A percentile compares a stretch with the other conserved stretches of the same genome.
Conservation (phyloP, 2,888 invertebrate genomes). For the Scrobipalpa atriplicella region DNA sequence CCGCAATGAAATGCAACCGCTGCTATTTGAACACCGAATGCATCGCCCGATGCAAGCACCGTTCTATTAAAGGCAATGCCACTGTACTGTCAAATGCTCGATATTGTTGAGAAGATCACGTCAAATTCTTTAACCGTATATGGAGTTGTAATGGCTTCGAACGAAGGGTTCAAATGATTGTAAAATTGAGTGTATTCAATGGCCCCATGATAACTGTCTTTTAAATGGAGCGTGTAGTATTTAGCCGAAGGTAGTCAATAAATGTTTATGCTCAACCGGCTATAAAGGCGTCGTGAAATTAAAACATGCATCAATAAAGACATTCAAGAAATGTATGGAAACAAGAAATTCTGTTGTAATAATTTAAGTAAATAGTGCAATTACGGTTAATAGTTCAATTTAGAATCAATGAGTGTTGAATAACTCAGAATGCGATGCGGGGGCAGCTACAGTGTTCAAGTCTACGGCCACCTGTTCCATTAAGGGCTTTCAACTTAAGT, state of each 20-base stretch:
- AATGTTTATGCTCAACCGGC: neutral
- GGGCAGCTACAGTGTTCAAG: neutral
- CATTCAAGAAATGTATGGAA: neutral
- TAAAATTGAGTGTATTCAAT: conserved; percentile 29
- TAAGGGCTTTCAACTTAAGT: conserved; percentile 28
- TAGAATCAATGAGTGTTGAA: conserved; percentile 2
- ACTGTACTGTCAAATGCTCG: conserved; percentile 61
- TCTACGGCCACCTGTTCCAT: conserved; percentile 24
- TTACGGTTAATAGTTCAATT: conserved; percentile 7
- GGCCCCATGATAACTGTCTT: conserved; percentile 12
- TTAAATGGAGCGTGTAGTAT: conserved; percentile 12
- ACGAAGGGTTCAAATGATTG: conserved; percentile 35
- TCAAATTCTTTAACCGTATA: conserved; percentile 52
- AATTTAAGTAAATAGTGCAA: conserved; percentile 1
- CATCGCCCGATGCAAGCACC: conserved; percentile 33
- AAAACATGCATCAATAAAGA: neutral
- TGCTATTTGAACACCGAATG: conserved; percentile 8
- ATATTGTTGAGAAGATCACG: conserved; percentile 57
- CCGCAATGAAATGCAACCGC: conserved; percentile 33
- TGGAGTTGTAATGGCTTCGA: conserved; percentile 44
- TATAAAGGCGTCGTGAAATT: neutral
- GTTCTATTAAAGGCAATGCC: conserved; percentile 58
- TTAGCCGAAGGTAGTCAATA: neutral
- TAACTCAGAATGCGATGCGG: neutral
- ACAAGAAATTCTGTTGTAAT: neutral